Evolutionary conservation across 92 coral and sea anemone genomes (phyloP), one percentile per base, ranked within the genome.

Genomic region (Epizoanthus rinbou): DNA sequence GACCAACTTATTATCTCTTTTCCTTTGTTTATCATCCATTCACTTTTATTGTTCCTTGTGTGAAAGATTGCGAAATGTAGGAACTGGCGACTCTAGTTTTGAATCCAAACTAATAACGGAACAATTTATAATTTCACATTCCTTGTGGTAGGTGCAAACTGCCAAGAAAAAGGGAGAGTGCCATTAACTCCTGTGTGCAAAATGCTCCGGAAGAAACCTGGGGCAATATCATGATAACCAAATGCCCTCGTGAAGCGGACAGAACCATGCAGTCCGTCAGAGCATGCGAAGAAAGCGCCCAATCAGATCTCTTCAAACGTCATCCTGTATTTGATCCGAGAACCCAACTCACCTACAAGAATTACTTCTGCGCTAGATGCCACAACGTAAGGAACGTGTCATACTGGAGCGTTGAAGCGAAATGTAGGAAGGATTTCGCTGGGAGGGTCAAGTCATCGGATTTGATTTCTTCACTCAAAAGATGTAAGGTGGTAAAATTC

Each of bases 351-450:
- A 75, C 64, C 3, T 75, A 53, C 19, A 75, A 75, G n/a, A 75
- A 75, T 50, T 75, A 75, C 22, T 75, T 75, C 21, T 75, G 80
- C 28, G 80, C 80, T 24, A 75, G 16, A 21, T 75, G 80, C 39
- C 57, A 75, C 24, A 0, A 6, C 3, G 80, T 16, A 25, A 75
- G 11, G 10, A 56, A 75, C 18, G 18, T 75, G 31, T 28, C 43
- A 8, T 75, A 28, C 50, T 75, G 80, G 80, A 75, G 18, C 2
- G 9, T 75, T 7, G 66, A 75, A 75, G 80, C 80, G 6, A 75
- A 24, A 1, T 75, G 66, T 10, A 22, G 3, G 17, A 16, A 15
- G 8, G 2, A 24, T 21, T 8, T 33, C 1, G 35, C 60, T 10
- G n/a, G 21, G 0, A 75, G 17, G 6, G 8, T 13, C 13, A 75